Evolutionary conservation across 2,113 vertebrate genomes (phyloP).

Genomic region (Brienomyrus brachyistius): DNA sequence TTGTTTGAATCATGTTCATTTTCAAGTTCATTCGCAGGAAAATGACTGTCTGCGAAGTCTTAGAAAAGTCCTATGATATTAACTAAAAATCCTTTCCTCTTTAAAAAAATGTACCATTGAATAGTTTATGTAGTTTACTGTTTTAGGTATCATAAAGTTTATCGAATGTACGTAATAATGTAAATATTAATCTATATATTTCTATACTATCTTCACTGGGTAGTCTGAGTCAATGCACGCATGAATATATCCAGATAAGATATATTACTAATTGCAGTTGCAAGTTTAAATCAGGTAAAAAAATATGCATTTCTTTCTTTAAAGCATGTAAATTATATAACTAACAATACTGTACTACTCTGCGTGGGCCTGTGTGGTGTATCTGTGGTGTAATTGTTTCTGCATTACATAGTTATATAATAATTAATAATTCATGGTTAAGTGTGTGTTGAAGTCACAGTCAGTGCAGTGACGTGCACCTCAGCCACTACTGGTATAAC

Average conservation of each 20-base stretch:
- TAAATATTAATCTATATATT: background rate
- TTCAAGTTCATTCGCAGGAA: background rate
- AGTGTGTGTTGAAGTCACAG: conserved; percentile 14
- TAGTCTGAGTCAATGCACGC: background rate
- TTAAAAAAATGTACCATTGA: no score
- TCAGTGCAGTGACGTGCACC: background rate
- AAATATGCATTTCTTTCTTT: background rate
- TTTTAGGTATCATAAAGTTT: background rate
- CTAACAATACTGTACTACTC: background rate
- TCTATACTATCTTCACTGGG: background rate
- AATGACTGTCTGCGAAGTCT: background rate
- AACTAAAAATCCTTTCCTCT: background rate
- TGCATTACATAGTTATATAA: background rate
- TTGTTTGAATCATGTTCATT: background rate
- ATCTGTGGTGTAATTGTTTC: background rate
- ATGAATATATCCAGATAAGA: background rate
- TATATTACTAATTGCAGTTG: background rate
- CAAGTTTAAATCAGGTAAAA: background rate
- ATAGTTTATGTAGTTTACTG: background rate
- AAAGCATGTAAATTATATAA: background rate
- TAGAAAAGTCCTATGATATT: background rate
- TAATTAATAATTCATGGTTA: background rate
- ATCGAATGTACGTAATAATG: background rate
- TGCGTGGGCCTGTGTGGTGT: background rate
- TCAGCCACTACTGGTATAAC: background rate